Conservation (phyloP, 2,113 vertebrate genomes). For the Microcebus ravelobensis region DNA sequence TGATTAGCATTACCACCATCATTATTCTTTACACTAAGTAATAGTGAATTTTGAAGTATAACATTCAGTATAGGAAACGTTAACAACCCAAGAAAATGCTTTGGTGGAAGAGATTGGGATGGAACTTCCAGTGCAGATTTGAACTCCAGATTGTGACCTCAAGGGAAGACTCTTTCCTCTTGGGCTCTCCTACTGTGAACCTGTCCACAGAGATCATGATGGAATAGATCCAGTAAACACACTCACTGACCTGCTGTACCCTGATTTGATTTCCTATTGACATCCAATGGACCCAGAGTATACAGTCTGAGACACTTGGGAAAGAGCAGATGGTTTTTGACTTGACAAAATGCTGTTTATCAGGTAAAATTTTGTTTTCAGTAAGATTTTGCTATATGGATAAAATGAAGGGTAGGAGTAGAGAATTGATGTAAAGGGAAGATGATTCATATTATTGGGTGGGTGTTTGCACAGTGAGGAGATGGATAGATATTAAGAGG, state of each 20-base stretch:
- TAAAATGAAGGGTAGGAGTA: not conserved
- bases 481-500: not conserved
- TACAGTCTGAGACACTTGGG: not conserved
- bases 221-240: not conserved
- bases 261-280: not conserved
- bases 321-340: constrained; percentile 41
- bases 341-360: constrained; percentile 30
- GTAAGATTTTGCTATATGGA: constrained; percentile 16
- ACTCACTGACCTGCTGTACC: not conserved
- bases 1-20: constrained; percentile 2
- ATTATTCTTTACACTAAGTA: constrained; percentile 50
- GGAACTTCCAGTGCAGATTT: constrained; percentile 20
- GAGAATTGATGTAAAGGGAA: constrained; percentile 10
- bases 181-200: not conserved
- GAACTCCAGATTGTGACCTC: constrained; percentile 9
- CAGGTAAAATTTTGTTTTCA: constrained; percentile 19
- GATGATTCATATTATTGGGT: not conserved
- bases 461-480: constrained; percentile 7
- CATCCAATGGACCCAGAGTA: not conserved
- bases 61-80: not conserved
- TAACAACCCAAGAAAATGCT: constrained; percentile 23
- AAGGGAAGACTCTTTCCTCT: constrained; percentile 6
- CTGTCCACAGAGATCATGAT: not conserved
- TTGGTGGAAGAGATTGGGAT: constrained; percentile 18
- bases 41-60: constrained; percentile 33